phyloP scores from a whole-genome alignment of 37 sponge, comb jelly and placozoan species.

The Theonella swinhoei region DNA sequence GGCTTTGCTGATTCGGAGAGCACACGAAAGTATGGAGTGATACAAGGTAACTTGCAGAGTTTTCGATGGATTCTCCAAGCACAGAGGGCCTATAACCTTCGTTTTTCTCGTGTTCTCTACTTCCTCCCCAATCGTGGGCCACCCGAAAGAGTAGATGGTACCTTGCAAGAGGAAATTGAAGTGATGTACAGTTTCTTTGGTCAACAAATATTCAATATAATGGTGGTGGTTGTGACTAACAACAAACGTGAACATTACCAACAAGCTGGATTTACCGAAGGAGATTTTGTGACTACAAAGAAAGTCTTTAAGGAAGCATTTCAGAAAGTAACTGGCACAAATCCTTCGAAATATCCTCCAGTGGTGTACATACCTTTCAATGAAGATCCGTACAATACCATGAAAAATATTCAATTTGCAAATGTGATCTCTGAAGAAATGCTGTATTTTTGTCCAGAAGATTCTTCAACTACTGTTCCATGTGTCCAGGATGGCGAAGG shows the following conservation, averaged over 20 bases:
- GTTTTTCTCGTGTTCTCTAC: constrained; percentile 21
- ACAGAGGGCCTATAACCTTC: not conserved
- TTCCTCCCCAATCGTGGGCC: constrained; percentile 27
- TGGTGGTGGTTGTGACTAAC: constrained; percentile 31
- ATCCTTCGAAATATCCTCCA: not conserved
- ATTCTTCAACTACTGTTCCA: no score
- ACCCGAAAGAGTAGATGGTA: not conserved
- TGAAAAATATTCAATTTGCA: not conserved
- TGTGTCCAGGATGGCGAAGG: no score
- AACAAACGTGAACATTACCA: not conserved
- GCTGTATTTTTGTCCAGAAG: no score
- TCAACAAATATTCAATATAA: constrained; percentile 1
- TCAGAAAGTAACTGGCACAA: not conserved
- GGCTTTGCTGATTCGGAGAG: constrained; percentile 20
- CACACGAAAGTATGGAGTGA: constrained; percentile 20
- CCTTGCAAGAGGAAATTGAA: constrained; percentile 4
- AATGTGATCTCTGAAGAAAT: not conserved
- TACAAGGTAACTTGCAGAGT: not conserved
- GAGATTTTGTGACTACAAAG: not conserved
- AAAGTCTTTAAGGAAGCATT: not conserved
- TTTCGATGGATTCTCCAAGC: constrained; percentile 15
- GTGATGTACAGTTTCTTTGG: constrained; percentile 22
- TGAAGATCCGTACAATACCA: not conserved
- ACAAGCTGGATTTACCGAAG: not conserved
- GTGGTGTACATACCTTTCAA: not conserved